Conservation (phyloP, 2,888 invertebrate species). For the Lagria hirta region DNA sequence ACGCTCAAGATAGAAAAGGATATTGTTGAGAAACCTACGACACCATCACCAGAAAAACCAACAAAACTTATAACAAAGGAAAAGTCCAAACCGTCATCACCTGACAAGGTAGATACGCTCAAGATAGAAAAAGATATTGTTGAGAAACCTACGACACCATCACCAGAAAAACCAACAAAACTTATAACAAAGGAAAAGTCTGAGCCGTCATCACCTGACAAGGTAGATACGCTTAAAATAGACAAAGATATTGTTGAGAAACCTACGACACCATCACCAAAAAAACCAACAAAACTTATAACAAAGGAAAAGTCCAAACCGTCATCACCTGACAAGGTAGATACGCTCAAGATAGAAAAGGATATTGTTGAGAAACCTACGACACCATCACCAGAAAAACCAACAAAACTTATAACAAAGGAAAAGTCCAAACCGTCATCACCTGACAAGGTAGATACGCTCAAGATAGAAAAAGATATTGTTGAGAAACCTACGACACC, state of each 20-base stretch:
- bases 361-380: conserved; percentile 6
- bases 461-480: too few relatives aligned
- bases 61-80: neutral
- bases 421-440: too few relatives aligned
- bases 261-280: conserved; percentile 3
- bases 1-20: conserved; percentile 1
- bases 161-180: conserved; percentile 2
- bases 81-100: conserved; percentile 4
- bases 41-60: neutral
- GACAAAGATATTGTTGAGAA: conserved; percentile 3
- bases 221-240: conserved; percentile 4
- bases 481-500: too few relatives aligned
- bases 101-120: too few relatives aligned
- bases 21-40: neutral
- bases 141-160: conserved; percentile 8
- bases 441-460: too few relatives aligned
- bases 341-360: neutral
- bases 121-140: conserved; percentile 3
- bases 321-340: conserved; percentile 2
- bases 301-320: neutral
- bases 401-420: conserved; percentile 5
- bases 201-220: too few relatives aligned
- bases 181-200: conserved; percentile 4
- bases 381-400: conserved; percentile 15
- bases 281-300: conserved; percentile 3